Evolutionary conservation across 2,113 vertebrate genomes (phyloP).

Genomic region (Macrotus californicus): DNA sequence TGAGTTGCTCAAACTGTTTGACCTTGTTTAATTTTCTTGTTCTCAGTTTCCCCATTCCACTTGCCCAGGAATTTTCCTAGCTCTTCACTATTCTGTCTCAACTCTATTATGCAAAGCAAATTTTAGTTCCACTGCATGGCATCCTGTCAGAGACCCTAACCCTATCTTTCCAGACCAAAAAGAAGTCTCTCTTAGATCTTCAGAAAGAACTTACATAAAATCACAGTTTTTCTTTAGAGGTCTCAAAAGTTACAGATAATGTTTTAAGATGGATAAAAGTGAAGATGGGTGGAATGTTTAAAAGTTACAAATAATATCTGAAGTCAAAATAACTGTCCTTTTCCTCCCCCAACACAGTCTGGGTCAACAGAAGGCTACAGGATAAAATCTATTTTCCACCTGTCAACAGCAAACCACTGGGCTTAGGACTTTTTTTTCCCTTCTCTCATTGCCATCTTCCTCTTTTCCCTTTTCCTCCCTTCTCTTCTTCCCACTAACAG

Average conservation of each 20-base stretch:
- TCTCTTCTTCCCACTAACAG: background rate
- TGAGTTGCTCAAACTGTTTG: too few relatives aligned
- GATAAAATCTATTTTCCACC: background rate
- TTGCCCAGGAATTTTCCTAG: too few relatives aligned
- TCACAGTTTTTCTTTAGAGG: background rate
- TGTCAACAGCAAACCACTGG: background rate
- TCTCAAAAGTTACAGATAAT: background rate
- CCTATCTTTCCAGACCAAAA: conserved; percentile 9
- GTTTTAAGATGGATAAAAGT: background rate
- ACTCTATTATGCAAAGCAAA: background rate
- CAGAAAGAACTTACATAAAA: background rate
- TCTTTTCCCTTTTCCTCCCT: background rate
- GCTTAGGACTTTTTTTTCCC: background rate
- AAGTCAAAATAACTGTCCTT: background rate
- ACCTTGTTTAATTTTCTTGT: too few relatives aligned
- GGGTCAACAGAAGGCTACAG: background rate
- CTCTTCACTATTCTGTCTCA: too few relatives aligned
- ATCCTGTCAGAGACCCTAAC: background rate
- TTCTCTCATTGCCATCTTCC: background rate
- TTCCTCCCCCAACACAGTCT: background rate
- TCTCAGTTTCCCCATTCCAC: too few relatives aligned
- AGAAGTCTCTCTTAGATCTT: background rate
- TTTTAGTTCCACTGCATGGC: background rate
- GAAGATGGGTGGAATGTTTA: too few relatives aligned
- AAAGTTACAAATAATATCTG: too few relatives aligned